Evolutionary conservation across 2,797 vertebrate genomes (phyloP).

Genomic region (Scyliorhinus canicula): DNA sequence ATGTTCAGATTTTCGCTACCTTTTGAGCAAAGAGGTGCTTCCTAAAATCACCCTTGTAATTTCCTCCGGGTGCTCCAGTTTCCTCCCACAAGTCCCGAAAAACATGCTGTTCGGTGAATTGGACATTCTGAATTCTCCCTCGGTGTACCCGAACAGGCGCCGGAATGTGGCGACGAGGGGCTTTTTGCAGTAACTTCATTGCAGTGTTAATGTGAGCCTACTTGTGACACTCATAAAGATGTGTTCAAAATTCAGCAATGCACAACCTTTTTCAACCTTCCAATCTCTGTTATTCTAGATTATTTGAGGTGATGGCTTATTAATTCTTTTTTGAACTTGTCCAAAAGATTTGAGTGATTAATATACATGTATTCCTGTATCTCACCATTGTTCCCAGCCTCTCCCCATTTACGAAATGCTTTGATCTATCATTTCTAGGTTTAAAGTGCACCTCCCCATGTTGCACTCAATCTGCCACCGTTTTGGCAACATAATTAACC

Average conservation of each 20-base stretch:
- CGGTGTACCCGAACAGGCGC: no score
- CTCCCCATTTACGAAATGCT: background rate
- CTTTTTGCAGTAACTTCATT: no score
- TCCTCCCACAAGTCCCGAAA: no score
- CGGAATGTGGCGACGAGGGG: no score
- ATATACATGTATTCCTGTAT: background rate
- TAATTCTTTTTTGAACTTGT: background rate
- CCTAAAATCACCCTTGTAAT: no score
- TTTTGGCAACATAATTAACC: background rate
- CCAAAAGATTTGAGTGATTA: background rate
- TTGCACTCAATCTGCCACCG: background rate
- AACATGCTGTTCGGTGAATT: no score
- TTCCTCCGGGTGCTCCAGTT: no score
- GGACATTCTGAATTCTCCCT: no score
- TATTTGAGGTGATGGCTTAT: background rate
- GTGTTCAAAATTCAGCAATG: background rate
- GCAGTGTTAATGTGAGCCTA: no score
- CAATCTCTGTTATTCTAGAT: background rate
- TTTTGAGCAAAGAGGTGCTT: no score
- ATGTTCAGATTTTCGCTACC: no score
- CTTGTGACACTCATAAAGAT: no score
- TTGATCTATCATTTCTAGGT: background rate
- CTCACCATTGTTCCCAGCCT: background rate
- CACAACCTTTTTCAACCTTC: background rate
- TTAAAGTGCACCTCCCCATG: background rate